Evolutionary conservation across 1,140 invertebrate genomes (phyloP), one percentile per base, ranked within the genome.

Genomic region (Zaprionus lachaisei): DNA sequence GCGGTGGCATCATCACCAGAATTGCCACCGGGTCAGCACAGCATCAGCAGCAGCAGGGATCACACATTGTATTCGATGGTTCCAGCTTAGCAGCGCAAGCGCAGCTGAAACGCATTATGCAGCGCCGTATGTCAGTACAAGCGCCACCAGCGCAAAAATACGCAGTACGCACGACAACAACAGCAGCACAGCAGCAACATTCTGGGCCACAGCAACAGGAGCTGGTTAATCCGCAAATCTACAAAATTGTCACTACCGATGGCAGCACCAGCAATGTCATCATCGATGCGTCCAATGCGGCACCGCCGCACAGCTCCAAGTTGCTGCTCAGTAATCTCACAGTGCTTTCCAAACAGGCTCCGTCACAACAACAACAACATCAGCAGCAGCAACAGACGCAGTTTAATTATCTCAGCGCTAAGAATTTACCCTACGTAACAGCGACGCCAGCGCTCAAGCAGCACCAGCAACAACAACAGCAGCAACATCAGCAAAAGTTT

Each of bases 271-370:
- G 86, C 47, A 91, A 91, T 31, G 91, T 91, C 57, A 90, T 91
- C 26, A 92, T 93, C 28, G 92, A 93, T 68, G 76, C 86, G 22
- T 77, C 80, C 7, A 78, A 76, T 9, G 70, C 79, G 22, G 65
- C 85, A 1, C 82, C 89, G 26, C 81, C 89, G 5, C 89, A 83
- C 38, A 92, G 85, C 61, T 91, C 91, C 0, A 91, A 92, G 76
- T 72, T 92, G 28, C 31, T 93, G 57, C 79, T 93, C 11, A 89
- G 92, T 60, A 93, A 93, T 84, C 80, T 93, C 60, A 92, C 92
- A 26, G 87, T 93, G 24, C 70, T 93, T 26, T 91, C 92, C 12
- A 93, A 93, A 28, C 90, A 80, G 61, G 73, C 79, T n/a, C 76
- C 80, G 14, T 26, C 61, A 47, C 77, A 56, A 44, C 56, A 55